Conservation (phyloP, 2,113 vertebrate genomes). For the Corvus cornix region DNA sequence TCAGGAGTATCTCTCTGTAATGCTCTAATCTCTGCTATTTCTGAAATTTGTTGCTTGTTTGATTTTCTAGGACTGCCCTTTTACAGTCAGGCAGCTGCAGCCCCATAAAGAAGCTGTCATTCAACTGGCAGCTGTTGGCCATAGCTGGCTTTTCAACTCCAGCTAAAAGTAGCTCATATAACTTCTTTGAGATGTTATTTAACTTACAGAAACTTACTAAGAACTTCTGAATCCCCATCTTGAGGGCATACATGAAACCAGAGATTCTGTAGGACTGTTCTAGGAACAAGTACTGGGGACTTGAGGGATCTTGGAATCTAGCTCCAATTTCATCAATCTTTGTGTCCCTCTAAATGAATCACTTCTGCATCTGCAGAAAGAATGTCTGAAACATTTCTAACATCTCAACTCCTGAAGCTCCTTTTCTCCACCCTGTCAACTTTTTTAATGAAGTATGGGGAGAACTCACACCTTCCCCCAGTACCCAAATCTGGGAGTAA, state of each 20-base stretch:
- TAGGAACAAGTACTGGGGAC: background rate
- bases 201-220: background rate
- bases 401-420: background rate
- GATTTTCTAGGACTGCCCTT: conserved; percentile 22
- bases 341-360: background rate
- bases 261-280: background rate
- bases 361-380: background rate
- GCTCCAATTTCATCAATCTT: background rate
- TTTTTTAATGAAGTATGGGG: background rate
- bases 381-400: background rate
- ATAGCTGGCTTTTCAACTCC: background rate
- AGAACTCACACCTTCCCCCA: background rate
- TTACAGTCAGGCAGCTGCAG: conserved; percentile 41
- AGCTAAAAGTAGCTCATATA: conserved; percentile 42
- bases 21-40: conserved; percentile 3
- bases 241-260: background rate
- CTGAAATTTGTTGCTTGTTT: conserved; percentile 16
- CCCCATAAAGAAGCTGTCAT: background rate
- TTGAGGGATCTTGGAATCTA: background rate
- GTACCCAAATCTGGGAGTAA: background rate
- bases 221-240: background rate
- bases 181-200: conserved; percentile 10
- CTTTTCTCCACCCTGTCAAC: background rate
- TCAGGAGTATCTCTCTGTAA: background rate
- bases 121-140: conserved; percentile 36